Evolutionary conservation across 2,888 invertebrate genomes (phyloP), one percentile per base, ranked within the genome.

Genomic region (Lasius fuliginosus): DNA sequence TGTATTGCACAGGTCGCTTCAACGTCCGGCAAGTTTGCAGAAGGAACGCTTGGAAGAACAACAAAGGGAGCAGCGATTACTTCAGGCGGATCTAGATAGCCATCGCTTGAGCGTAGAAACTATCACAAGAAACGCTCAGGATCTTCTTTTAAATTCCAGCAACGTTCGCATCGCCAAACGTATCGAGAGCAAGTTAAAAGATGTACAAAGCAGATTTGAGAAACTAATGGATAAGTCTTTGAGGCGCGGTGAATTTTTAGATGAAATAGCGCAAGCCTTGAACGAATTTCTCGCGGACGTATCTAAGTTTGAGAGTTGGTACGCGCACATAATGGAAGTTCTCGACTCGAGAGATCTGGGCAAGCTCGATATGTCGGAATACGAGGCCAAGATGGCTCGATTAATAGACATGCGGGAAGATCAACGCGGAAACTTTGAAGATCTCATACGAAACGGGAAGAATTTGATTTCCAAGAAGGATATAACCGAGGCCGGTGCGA

Each of bases 41-140:
- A 97, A 97, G 93, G 98, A 98, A 93, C 97, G 98, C 62, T 96
- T 99, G 12, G 98, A 98, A 93, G 98, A 98, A 92, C 99, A 99
- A 95, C 96, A 98, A 5, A 97, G 98, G 42, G 98, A 98, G 92
- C 98, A 99, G 89, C 97, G 98, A 90, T 96, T 97, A 30, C 96
- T 98, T 56, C 97, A 98, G 92, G 96, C 97, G 0, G 99, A 99
- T 94, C 96, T 99, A 82, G 98, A 98, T 91, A 98, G 97, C 49
- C 98, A 99, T 91, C 97, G 98, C 88, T 97, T 97, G 18, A 98
- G 98, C 91, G 97, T 99, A 42, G 98, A 97, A 92, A 97, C 98
- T 74, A 97, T 99, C 23, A 96, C 97, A 64, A 95, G 97, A 69
- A 97, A 97, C 15, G 98, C 98, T 0, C 96, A 97, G 85, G 98